Conservation (phyloP, 2,797 vertebrate species). For the Borostomias antarcticus region DNA sequence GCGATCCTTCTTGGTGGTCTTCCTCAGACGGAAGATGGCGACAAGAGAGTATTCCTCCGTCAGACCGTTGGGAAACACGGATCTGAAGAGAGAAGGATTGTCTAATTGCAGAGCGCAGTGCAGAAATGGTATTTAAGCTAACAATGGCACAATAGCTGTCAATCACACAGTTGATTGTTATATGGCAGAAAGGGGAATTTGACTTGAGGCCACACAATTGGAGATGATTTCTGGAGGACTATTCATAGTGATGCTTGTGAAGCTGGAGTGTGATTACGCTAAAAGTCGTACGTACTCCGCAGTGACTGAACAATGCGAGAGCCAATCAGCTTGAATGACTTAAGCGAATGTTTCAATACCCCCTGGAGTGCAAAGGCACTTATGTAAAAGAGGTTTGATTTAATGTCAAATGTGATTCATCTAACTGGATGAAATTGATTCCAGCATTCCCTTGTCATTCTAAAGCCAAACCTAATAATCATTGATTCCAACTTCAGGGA, state of each 20-base stretch:
- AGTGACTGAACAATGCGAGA: conserved; percentile 41
- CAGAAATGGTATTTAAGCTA: neutral
- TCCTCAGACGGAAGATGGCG: conserved; percentile 85
- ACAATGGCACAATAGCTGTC: too few species aligned
- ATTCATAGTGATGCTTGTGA: neutral
- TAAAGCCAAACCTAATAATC: conserved; percentile 61
- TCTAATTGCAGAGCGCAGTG: neutral
- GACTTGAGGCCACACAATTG: neutral
- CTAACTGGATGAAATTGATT: conserved; percentile 61
- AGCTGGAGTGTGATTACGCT: neutral
- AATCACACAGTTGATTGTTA: neutral
- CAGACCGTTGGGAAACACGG: conserved; percentile 87
- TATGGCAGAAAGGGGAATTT: neutral
- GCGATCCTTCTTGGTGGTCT: conserved; percentile 91
- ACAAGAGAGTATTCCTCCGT: conserved; percentile 87
- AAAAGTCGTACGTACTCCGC: conserved; percentile 25
- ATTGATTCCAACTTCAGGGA: conserved; percentile 58
- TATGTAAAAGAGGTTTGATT: conserved; percentile 53
- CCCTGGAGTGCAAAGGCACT: conserved; percentile 34
- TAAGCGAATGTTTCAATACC: conserved; percentile 63
- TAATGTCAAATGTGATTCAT: conserved; percentile 64
- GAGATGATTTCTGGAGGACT: neutral
- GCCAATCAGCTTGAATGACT: conserved; percentile 56
- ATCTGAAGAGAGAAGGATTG: conserved; percentile 62
- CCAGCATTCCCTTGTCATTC: conserved; percentile 51